These are phyloP conservation scores for Diarsia dahlii DNA, from an alignment of 2,888 invertebrate genomes.

Conservation along the genomic window DNA sequence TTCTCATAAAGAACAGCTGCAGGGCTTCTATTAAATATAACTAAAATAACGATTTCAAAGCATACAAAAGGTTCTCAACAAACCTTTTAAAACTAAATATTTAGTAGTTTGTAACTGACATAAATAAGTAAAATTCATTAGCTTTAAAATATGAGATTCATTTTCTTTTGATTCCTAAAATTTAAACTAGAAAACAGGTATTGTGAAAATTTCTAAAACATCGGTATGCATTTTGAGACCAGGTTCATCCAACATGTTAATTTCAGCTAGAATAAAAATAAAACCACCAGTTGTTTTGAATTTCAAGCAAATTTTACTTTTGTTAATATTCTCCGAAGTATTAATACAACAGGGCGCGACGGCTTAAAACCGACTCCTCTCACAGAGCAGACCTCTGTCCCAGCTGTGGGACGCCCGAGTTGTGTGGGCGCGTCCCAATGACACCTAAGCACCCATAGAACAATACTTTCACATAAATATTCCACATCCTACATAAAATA, in stretches of 20 bases:
- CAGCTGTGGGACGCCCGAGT: background rate
- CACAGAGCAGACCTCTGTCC: background rate
- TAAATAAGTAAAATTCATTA: slow-evolving; percentile 17
- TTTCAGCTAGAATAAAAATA: background rate
- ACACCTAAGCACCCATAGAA: background rate
- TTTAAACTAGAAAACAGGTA: background rate
- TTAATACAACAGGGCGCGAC: background rate
- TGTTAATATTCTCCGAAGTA: background rate
- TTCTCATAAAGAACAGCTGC: background rate
- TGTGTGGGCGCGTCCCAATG: background rate
- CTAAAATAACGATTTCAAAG: background rate
- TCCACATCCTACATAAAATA: background rate
- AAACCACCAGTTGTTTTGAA: background rate
- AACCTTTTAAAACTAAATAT: slow-evolving; percentile 6
- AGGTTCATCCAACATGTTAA: background rate
- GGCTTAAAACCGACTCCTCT: too few species aligned
- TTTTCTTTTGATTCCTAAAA: slow-evolving; percentile 11
- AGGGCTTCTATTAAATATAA: background rate
- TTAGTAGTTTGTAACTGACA: slow-evolving; percentile 36
- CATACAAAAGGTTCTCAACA: background rate
- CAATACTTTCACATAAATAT: background rate
- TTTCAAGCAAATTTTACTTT: background rate
- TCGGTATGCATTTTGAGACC: background rate
- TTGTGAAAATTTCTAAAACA: background rate
- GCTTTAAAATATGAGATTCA: slow-evolving; percentile 4